These are phyloP conservation scores for Mycteria americana DNA, from an alignment of 2,797 vertebrate genomes.

Conservation along the genomic window DNA sequence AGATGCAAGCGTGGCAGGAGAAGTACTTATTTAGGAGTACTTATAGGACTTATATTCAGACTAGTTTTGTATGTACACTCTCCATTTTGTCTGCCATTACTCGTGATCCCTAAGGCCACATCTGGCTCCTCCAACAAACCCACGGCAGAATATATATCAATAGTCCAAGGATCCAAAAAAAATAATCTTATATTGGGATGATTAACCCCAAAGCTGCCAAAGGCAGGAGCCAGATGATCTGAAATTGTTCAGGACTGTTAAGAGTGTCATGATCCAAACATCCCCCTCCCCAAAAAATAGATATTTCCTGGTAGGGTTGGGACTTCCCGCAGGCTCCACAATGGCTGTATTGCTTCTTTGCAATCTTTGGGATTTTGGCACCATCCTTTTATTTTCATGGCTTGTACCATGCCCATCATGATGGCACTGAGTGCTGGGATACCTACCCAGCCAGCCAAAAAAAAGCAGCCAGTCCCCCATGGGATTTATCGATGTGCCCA, in stretches of 20 bases:
- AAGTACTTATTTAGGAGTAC: neutral
- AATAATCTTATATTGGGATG: neutral
- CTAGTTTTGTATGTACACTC: neutral
- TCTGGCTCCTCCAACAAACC: neutral
- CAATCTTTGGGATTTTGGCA: neutral
- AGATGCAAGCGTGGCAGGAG: neutral
- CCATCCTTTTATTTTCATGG: neutral
- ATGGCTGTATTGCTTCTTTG: neutral
- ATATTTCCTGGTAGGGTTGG: neutral
- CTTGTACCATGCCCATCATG: neutral
- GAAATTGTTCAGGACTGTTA: neutral
- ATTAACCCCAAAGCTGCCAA: neutral
- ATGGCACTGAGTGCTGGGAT: neutral
- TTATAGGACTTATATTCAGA: neutral
- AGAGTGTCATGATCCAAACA: accelerated
- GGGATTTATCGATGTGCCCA: neutral
- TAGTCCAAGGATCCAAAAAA: neutral
- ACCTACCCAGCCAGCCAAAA: neutral
- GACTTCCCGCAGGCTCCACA: neutral
- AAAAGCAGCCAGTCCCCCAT: neutral
- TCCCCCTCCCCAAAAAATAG: accelerated
- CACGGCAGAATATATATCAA: neutral
- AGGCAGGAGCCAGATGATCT: neutral
- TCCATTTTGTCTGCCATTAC: neutral
- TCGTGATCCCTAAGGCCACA: neutral